Percentiles rank a stretch among this genome's conserved stretches.
Evolutionary conservation across 2,888 invertebrate species (phyloP).

Genomic region (Apamea sordens): DNA sequence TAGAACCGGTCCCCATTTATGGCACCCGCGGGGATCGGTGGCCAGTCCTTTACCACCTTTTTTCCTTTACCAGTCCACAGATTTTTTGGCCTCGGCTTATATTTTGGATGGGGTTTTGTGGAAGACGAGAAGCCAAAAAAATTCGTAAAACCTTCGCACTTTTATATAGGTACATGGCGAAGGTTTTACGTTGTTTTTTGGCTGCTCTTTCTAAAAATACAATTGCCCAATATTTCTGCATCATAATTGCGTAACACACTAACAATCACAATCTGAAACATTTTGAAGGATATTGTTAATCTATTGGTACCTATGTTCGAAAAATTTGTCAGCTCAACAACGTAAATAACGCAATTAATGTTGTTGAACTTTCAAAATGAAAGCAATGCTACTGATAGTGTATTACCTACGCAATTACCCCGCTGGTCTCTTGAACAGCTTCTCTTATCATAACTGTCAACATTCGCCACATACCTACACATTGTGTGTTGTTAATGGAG

Average conservation of each 20-base stretch:
- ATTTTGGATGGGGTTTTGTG: not conserved
- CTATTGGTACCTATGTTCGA: not conserved
- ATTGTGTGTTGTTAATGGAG: constrained; percentile 15
- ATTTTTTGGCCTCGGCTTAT: constrained; percentile 32
- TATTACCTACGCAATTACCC: not conserved
- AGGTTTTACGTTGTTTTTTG: not conserved
- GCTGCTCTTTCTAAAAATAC: not conserved
- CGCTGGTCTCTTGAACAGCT: not conserved
- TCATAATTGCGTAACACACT: too few species aligned
- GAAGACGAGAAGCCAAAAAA: too few species aligned
- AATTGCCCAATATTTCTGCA: not conserved
- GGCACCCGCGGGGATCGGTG: constrained; percentile 20
- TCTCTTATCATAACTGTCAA: not conserved
- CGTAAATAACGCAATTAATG: not conserved
- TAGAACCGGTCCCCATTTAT: constrained; percentile 43
- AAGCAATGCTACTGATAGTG: not conserved
- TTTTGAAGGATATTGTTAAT: not conserved
- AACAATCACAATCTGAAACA: not conserved
- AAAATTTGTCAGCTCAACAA: not conserved
- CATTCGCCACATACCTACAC: not conserved
- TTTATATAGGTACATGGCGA: not conserved
- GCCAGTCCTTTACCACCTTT: constrained; percentile 29
- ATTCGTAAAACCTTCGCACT: too few species aligned
- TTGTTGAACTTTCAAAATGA: not conserved
- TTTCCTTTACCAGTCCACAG: not conserved